A percentile compares a stretch with the other conserved stretches of the same genome.
Evolutionary conservation across 30 jellyfish, hydroid and myxozoan genomes (phyloP).

Genomic region (Turritopsis dohrnii): DNA sequence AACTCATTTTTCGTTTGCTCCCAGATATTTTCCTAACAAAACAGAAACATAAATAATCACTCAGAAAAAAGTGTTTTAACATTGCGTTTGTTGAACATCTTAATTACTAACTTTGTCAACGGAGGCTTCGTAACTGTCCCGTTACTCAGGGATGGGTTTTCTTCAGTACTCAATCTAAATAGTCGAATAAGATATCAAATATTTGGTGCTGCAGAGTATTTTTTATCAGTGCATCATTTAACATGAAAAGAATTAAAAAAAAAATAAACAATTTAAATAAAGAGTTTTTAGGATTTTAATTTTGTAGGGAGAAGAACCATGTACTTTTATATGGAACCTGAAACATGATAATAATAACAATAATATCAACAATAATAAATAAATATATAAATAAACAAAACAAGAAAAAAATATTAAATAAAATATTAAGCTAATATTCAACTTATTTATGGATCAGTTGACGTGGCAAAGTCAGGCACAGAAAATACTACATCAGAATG

Average conservation of each 20-base stretch:
- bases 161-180: not conserved
- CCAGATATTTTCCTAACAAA: not conserved
- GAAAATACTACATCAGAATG: too few relatives aligned
- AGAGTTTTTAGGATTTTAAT: not conserved
- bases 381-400: too few relatives aligned
- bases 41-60: not conserved
- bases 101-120: not conserved
- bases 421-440: too few relatives aligned
- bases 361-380: too few relatives aligned
- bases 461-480: too few relatives aligned
- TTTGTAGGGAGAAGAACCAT: too few relatives aligned
- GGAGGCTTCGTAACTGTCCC: not conserved
- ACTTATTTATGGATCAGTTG: too few relatives aligned
- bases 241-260: not conserved
- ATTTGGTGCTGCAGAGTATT: not conserved
- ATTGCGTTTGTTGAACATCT: not conserved
- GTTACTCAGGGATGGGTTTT: not conserved
- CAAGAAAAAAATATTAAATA: too few relatives aligned
- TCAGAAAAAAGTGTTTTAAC: not conserved
- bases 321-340: too few relatives aligned
- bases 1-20: slow-evolving; percentile 2
- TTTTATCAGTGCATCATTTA: not conserved
- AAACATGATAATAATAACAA: too few relatives aligned
- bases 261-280: not conserved
- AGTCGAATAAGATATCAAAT: too few relatives aligned